Evolutionary conservation across 2,797 vertebrate species (phyloP).

Genomic region (Lagorchestes hirsutus): DNA sequence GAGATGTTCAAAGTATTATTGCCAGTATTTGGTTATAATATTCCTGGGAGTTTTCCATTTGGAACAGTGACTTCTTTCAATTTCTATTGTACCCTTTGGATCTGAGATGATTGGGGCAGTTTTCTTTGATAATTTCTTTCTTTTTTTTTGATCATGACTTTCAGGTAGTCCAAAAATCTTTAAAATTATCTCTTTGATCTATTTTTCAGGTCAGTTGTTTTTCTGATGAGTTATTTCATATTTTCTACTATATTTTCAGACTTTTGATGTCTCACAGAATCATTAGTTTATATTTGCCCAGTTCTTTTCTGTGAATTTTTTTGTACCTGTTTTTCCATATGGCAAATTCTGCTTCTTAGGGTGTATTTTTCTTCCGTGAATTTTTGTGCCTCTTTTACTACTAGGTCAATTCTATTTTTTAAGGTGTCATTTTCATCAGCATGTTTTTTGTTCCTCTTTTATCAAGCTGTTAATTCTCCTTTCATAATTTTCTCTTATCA

Average conservation of each 20-base stretch:
- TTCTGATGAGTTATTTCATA: not conserved
- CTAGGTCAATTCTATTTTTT: not conserved
- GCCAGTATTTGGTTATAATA: too few relatives aligned
- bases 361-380: not conserved
- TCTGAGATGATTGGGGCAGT: too few relatives aligned
- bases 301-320: too few relatives aligned
- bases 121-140: too few relatives aligned
- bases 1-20: too few relatives aligned
- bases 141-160: not conserved
- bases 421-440: not conserved
- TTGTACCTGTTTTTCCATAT: too few relatives aligned
- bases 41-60: too few relatives aligned
- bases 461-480: not conserved
- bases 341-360: not conserved
- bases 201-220: not conserved
- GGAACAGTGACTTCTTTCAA: too few relatives aligned
- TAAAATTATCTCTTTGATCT: not conserved
- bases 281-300: not conserved
- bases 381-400: not conserved
- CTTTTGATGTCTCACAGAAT: not conserved
- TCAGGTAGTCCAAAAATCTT: not conserved
- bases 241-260: not conserved
- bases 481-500: not conserved
- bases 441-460: not conserved
- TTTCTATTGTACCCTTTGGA: too few relatives aligned